phyloP scores from a whole-genome alignment of 2,797 vertebrate genomes.

The Hydrocynus forskahlii region DNA sequence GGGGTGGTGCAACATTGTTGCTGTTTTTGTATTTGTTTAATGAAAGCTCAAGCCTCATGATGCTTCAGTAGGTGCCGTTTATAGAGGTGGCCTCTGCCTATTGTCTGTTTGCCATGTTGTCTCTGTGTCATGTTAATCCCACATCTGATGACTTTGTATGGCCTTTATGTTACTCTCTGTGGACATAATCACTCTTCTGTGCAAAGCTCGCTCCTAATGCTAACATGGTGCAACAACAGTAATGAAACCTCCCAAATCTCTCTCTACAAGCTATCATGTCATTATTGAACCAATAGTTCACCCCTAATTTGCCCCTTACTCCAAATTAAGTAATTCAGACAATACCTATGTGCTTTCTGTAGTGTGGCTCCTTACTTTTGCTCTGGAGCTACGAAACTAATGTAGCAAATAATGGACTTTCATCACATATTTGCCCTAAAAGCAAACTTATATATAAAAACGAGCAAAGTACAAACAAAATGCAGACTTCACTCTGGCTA shows the following conservation, averaged over 20 bases:
- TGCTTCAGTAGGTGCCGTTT: slow-evolving; percentile 68
- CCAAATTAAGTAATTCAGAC: too few species aligned
- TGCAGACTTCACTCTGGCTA: not conserved
- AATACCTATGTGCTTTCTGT: too few species aligned
- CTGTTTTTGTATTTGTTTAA: slow-evolving; percentile 36
- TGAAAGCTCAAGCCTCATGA: slow-evolving; percentile 58
- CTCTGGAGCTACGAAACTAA: too few species aligned
- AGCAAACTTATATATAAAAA: too few species aligned
- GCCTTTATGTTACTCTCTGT: slow-evolving; percentile 58
- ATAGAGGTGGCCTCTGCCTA: slow-evolving; percentile 57
- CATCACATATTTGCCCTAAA: not conserved
- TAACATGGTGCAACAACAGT: not conserved
- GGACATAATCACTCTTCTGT: slow-evolving; percentile 28
- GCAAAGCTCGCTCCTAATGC: not conserved
- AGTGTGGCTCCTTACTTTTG: too few species aligned
- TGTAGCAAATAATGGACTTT: too few species aligned
- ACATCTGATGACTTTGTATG: slow-evolving; percentile 65
- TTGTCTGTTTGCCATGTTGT: slow-evolving; percentile 56
- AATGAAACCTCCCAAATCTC: not conserved
- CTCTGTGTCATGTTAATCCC: slow-evolving; percentile 56
- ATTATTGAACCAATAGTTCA: not conserved
- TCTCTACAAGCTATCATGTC: not conserved
- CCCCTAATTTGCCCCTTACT: not conserved
- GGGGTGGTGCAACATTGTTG: not conserved
- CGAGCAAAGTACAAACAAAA: not conserved